Conservation (phyloP, 2,888 invertebrate species). For the Meghimatium bilineatum region DNA sequence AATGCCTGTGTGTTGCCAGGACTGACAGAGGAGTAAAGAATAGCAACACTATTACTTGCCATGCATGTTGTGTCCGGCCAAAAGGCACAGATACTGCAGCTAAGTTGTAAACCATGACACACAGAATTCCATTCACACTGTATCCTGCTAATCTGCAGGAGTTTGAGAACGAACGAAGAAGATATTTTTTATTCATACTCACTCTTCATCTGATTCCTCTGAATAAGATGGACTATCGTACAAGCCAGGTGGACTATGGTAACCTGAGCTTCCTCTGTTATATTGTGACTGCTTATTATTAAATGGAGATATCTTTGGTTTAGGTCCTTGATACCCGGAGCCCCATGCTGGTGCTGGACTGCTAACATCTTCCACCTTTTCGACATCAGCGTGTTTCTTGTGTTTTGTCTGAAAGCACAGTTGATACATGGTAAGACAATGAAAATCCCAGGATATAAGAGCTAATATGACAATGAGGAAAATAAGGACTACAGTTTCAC, state of each 20-base stretch:
- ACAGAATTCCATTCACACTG: too few species aligned
- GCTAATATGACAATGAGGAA: too few species aligned
- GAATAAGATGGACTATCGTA: conserved; percentile 74
- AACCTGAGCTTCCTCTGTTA: conserved; percentile 24
- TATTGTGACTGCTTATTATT: background rate
- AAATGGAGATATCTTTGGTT: conserved; percentile 5
- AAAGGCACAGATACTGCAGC: too few species aligned
- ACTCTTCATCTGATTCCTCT: conserved; percentile 61
- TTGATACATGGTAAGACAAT: background rate
- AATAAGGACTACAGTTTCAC: too few species aligned
- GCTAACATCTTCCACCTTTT: conserved; percentile 31
- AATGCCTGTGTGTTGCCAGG: too few species aligned
- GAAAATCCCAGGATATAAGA: too few species aligned
- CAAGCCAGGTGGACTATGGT: conserved; percentile 52
- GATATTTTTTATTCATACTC: conserved; percentile 31
- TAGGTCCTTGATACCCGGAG: conserved; percentile 42
- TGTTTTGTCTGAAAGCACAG: conserved; percentile 39
- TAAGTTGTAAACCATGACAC: too few species aligned
- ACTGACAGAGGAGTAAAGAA: too few species aligned
- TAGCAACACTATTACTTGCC: too few species aligned
- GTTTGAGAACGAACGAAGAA: too few species aligned
- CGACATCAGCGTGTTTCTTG: conserved; percentile 35
- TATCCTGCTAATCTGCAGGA: too few species aligned
- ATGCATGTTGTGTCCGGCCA: too few species aligned
- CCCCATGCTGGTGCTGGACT: conserved; percentile 46